Conservation (phyloP, 2,797 vertebrate genomes). For the Carapus acus region DNA sequence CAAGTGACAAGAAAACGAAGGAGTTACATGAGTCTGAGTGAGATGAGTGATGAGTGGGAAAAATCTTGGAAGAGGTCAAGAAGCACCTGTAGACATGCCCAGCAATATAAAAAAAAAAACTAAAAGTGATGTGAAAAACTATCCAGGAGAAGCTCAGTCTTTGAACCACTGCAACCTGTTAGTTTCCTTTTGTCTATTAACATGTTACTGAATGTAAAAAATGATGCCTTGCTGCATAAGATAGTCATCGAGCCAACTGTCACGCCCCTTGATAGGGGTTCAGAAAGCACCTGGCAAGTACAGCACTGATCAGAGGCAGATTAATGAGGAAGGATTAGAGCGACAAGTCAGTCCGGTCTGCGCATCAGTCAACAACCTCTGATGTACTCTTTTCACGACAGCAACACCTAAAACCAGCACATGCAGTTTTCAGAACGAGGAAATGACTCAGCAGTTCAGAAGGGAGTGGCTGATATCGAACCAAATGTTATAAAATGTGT, state of each 20-base stretch:
- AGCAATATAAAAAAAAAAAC: conserved; percentile 39
- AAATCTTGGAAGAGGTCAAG: conserved; percentile 33
- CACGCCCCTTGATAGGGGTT: conserved; percentile 24
- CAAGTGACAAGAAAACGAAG: conserved; percentile 10
- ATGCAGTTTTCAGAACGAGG: not conserved
- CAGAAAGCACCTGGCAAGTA: conserved; percentile 36
- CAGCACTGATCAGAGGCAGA: conserved; percentile 34
- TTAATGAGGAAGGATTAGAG: conserved; percentile 43
- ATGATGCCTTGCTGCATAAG: conserved; percentile 34
- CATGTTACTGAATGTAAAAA: conserved; percentile 40
- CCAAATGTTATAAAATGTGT: not conserved
- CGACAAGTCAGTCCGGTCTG: conserved; percentile 50
- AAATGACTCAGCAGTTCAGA: too few species aligned
- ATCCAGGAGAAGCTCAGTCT: conserved; percentile 27
- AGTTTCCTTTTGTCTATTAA: conserved; percentile 39
- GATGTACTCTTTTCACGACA: conserved; percentile 2
- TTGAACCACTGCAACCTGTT: conserved; percentile 23
- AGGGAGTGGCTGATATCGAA: not conserved
- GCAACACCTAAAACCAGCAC: too few species aligned
- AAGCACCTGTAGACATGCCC: conserved; percentile 8
- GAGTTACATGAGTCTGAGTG: conserved; percentile 29
- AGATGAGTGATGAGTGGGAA: conserved; percentile 25
- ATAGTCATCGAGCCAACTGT: conserved; percentile 17
- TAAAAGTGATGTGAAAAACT: conserved; percentile 28
- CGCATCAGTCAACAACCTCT: conserved; percentile 4